Conservation (phyloP, 2,888 invertebrate genomes). For the Ornithoptera alexandrae region DNA sequence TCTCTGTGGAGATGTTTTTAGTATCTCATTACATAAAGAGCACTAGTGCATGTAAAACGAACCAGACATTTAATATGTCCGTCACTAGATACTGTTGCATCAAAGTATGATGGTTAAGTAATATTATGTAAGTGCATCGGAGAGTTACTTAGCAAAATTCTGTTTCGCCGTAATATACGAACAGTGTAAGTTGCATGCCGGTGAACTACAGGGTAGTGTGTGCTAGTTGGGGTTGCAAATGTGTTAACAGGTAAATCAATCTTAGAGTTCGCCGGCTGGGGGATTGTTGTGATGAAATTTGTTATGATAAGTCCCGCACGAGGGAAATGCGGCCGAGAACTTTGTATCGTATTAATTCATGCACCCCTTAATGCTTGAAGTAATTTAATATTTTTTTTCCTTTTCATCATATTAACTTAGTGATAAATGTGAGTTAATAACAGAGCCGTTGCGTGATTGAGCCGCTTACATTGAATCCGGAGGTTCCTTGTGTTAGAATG, state of each 20-base stretch:
- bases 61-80: no score
- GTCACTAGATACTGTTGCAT: no score
- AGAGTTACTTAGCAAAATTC: constrained; percentile 10
- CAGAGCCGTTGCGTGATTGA: no score
- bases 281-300: constrained; percentile 52
- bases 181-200: constrained; percentile 32
- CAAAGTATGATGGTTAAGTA: background rate
- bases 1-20: no score
- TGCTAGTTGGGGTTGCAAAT: constrained; percentile 41
- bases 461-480: no score
- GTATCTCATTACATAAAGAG: no score
- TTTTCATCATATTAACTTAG: no score
- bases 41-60: no score
- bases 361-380: constrained; percentile 27
- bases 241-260: constrained; percentile 59
- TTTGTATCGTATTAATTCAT: constrained; percentile 40
- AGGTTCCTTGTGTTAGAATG: no score
- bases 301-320: constrained; percentile 45
- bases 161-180: constrained; percentile 14
- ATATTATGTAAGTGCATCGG: background rate
- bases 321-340: constrained; percentile 38
- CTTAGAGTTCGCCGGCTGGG: constrained; percentile 45
- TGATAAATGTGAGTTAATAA: no score
- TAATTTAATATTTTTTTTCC: constrained; percentile 23
- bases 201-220: constrained; percentile 35